Evolutionary conservation across 2,888 invertebrate species (phyloP).

Genomic region (Caenorhabditis uteleia): DNA sequence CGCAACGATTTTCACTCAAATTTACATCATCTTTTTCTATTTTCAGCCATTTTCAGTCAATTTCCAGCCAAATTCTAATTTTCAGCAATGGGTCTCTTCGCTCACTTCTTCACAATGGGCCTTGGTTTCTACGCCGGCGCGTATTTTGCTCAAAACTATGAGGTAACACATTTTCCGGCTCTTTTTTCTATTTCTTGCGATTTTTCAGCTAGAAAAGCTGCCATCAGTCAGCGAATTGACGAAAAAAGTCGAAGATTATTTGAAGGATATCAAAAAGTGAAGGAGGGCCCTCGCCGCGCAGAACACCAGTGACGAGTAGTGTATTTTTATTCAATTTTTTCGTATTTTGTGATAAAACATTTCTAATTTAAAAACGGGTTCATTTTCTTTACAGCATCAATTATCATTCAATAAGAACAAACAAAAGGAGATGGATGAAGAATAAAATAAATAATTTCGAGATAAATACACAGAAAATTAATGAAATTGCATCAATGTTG

Average conservation of each 20-base stretch:
- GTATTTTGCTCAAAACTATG: slow-evolving; percentile 52
- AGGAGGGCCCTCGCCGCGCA: background rate
- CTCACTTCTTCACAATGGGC: slow-evolving; percentile 44
- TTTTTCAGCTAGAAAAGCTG: slow-evolving; percentile 43
- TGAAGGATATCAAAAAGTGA: slow-evolving; percentile 46
- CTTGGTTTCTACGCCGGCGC: slow-evolving; percentile 51
- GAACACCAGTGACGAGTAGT: slow-evolving; percentile 8
- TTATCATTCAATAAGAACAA: no score
- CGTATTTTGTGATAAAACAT: no score
- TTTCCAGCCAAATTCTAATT: background rate
- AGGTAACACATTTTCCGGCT: slow-evolving; percentile 20
- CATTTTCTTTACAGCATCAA: no score
- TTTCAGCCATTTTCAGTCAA: background rate
- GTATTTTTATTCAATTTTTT: background rate
- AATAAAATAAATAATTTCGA: no score
- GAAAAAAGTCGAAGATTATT: slow-evolving; percentile 42
- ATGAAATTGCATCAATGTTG: background rate
- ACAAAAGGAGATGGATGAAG: no score
- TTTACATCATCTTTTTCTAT: background rate
- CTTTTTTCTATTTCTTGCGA: background rate
- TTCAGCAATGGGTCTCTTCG: slow-evolving; percentile 50
- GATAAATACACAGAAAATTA: slow-evolving; percentile 10
- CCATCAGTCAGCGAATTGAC: slow-evolving; percentile 49
- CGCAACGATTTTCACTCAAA: background rate
- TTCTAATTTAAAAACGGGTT: no score